These are phyloP conservation scores for Gallinago undulata DNA, from an alignment of 2,113 vertebrate genomes.

Conservation along the genomic window DNA sequence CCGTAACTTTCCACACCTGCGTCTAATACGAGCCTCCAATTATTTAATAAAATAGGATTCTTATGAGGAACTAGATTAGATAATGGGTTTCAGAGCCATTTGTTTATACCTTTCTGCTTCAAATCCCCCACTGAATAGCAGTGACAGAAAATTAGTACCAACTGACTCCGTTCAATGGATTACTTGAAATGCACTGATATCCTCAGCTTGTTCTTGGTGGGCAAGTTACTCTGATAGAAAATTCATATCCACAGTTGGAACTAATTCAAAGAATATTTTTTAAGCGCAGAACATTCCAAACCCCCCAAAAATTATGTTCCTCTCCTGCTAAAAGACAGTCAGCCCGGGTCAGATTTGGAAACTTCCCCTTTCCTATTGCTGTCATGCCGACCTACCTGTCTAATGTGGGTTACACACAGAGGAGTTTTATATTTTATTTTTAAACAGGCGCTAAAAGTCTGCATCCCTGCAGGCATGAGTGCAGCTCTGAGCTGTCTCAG, in stretches of 20 bases:
- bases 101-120: neutral
- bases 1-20: neutral
- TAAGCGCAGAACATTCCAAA: neutral
- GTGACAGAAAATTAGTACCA: neutral
- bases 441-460: neutral
- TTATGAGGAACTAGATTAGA: neutral
- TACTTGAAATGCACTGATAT: neutral
- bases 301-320: neutral
- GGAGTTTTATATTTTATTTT: neutral
- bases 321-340: neutral
- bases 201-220: neutral
- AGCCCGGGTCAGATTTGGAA: neutral
- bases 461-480: neutral
- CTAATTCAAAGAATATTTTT: neutral
- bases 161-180: neutral
- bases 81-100: constrained; percentile 14
- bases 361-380: neutral
- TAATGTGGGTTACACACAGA: neutral
- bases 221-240: neutral
- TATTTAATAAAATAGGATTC: neutral
- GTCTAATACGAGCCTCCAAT: neutral
- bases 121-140: neutral
- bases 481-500: neutral
- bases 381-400: accelerated
- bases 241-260: neutral